Evolutionary conservation across 2,888 invertebrate genomes (phyloP), one percentile per base, ranked within the genome.

Genomic region (Aporophyla nigra): DNA sequence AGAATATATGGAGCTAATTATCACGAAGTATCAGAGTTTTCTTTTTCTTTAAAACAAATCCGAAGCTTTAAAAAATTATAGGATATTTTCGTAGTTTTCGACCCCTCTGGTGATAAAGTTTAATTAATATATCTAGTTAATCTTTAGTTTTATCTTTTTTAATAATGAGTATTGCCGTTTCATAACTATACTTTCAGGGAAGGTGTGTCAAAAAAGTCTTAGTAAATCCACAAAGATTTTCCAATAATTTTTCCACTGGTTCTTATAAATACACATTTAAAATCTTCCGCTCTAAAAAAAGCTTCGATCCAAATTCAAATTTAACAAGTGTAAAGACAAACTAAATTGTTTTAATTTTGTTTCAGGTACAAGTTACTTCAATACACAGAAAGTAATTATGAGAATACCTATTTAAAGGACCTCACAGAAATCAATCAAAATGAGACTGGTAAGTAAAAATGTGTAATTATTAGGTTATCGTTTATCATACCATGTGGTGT

Each of bases 381-480:
- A 89, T 84, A 88, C 83, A 82, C 84, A 85, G 86, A 90, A 88
- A 83, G 71, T 76, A 89, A 91, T 85, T 84, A 94, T 94, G 93
- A 90, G 82, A 89, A 88, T 84, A 88, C 70, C 81, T 86, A 87
- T 90, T 74, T 88, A 85, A 83, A 85, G 76, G 84, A 90, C 82
- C 84, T 12, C 87, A 71, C 79, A 85, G 80, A 82, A 85, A 88
- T 83, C 82, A 80, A 89, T 92, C 92, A 96, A 93, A 88, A 96
- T 96, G 96, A 95, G 96, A 94, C 93, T 96, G 91, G 96, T 96
- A 89, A 96, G 95, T 92, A 76, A 72, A 69, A 14, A 49, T 40
- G 12, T 51, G n/a, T 61, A 27, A 40, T 70, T 10, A 46, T 43
- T 43, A 46, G 33, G 33, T 33, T 33, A 33, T 33, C 33, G 33